Evolutionary conservation across 2,113 vertebrate species (phyloP), one percentile per base, ranked within the genome.

Genomic region (Labeo catla): DNA sequence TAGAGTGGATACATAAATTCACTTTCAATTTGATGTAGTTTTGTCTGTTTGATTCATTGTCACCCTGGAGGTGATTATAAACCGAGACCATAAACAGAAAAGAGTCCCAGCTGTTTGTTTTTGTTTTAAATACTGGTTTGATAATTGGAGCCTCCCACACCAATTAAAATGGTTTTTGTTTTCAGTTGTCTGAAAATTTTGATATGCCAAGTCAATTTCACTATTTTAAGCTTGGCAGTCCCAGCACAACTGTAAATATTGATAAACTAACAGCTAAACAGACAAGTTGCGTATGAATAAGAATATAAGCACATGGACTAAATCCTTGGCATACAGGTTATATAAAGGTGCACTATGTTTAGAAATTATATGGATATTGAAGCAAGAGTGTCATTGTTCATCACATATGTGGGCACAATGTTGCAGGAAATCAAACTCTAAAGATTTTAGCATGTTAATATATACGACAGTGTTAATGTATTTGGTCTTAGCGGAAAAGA

Each of bases 121-220:
- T 43, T 73, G 66, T 57, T 83, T 73, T 73, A 83, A 83, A 82
- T 21, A 28, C 61, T 82, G 63, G 23, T 82, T 36, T 68, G n/a
- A 11, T 49, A 34, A 66, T 66, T 68, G 80, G 45, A 57, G 65
- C 16, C 19, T 83, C 28, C 81, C 81, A 57, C 66, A 39, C 34
- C 65, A 57, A 57, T 83, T 54, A 72, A 39, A 43, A 66, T 43
- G 36, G n/a, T 68, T 82, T 43, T 23, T 0, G 0, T 83, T 23
- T 39, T 57, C 50, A 23, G 45, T 21, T 63, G 34, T 47, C 10
- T 39, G 43, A 70, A 52, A 21, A 39, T 10, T 16, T 28, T 47
- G n/a, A 81, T 47, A 47, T 65, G 79, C 61, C 47, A 68, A 68
- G 63, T 34, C 21, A 79, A 79, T 45, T 79, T 50, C 34, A 61